Evolutionary conservation across 2,113 vertebrate species (phyloP).

Genomic region (Erythrocercus mccallii): DNA sequence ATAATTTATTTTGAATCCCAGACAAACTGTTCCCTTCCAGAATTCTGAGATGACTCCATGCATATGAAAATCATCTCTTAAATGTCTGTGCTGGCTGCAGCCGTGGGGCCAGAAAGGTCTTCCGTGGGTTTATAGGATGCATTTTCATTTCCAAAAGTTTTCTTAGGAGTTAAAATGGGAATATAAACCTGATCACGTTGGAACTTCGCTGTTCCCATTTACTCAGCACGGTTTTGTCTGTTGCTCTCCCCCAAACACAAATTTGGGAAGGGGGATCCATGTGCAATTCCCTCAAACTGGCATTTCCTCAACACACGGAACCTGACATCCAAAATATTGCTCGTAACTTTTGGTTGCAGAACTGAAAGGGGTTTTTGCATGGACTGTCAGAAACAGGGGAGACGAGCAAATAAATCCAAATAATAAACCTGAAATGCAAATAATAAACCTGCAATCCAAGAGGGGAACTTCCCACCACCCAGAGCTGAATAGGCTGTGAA

Average conservation of each 20-base stretch:
- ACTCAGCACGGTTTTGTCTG: neutral
- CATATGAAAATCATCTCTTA: neutral
- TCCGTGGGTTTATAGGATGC: neutral
- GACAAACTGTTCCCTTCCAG: slow-evolving; percentile 29
- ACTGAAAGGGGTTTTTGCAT: neutral
- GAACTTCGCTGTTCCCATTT: neutral
- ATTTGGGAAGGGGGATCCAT: neutral
- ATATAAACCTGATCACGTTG: neutral
- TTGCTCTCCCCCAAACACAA: neutral
- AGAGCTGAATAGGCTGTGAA: neutral
- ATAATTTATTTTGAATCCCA: slow-evolving; percentile 54
- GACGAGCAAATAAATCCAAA: neutral
- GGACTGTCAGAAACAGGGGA: neutral
- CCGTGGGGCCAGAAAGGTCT: neutral
- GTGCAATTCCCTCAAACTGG: neutral
- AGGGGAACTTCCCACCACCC: neutral
- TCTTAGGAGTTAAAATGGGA: neutral
- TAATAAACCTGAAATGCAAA: neutral
- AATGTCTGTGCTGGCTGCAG: neutral
- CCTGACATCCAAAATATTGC: rapidly evolving
- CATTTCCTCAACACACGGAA: neutral
- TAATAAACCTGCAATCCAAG: neutral
- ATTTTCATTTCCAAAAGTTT: neutral
- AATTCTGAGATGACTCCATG: neutral
- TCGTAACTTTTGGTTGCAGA: neutral